phyloP scores from a whole-genome alignment of 2,797 vertebrate species.

The Diglossa cyanea region DNA sequence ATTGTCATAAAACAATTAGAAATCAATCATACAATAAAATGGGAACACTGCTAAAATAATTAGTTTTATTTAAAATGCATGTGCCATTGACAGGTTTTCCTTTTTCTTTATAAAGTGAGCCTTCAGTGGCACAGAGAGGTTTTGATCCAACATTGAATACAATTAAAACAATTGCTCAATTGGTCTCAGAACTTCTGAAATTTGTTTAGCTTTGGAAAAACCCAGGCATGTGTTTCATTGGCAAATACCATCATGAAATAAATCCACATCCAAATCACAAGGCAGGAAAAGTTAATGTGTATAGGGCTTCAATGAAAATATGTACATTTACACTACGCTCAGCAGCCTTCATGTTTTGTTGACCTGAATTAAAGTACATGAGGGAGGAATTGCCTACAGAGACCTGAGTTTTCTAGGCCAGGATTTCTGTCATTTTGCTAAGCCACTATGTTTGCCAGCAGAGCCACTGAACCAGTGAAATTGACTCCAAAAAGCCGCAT shows the following conservation, averaged over 20 bases:
- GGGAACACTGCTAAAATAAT: neutral
- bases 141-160: neutral
- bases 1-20: constrained; percentile 3
- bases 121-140: neutral
- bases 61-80: neutral
- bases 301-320: neutral
- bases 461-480: neutral
- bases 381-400: neutral
- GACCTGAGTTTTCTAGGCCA: neutral
- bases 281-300: neutral
- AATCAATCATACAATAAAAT: neutral
- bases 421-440: neutral
- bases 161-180: neutral
- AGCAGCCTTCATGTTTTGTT: neutral
- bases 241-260: neutral
- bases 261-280: neutral
- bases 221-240: neutral
- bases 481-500: neutral
- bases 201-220: neutral
- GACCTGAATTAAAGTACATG: neutral
- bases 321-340: neutral
- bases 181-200: neutral
- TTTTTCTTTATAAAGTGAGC: neutral
- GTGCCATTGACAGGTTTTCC: neutral
- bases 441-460: neutral